Conservation (phyloP, 2,113 vertebrate species). For the Acinonyx jubatus region DNA sequence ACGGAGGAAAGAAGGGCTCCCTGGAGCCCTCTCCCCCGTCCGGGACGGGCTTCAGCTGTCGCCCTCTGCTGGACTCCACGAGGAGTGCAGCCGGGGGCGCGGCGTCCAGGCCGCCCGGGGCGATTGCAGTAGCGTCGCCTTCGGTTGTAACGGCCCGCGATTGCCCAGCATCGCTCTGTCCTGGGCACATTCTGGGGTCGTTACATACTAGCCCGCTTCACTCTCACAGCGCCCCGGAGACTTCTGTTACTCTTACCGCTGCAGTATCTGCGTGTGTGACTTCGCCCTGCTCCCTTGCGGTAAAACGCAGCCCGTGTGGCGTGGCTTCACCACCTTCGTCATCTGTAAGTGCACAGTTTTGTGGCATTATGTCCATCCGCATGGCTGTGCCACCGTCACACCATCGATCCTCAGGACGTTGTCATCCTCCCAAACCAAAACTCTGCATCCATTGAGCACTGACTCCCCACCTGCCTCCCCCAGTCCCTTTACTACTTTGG, state of each 20-base stretch:
- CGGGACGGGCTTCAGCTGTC: background rate
- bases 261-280: background rate
- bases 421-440: background rate
- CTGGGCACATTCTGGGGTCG: background rate
- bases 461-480: too few relatives aligned
- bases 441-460: background rate
- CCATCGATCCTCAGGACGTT: background rate
- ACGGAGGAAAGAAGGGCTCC: fast-evolving
- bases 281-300: fast-evolving
- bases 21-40: fast-evolving
- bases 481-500: background rate
- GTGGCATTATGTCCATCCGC: background rate
- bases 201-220: background rate
- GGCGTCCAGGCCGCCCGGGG: fast-evolving
- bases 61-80: background rate
- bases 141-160: fast-evolving
- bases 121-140: background rate
- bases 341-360: background rate
- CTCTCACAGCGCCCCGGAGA: background rate
- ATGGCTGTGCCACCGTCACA: background rate
- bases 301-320: background rate
- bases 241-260: background rate
- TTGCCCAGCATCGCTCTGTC: background rate
- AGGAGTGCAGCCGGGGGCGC: background rate
- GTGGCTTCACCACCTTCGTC: background rate